Conservation (phyloP, 2,888 invertebrate species). For the Leptinotarsa rubiginosa region DNA sequence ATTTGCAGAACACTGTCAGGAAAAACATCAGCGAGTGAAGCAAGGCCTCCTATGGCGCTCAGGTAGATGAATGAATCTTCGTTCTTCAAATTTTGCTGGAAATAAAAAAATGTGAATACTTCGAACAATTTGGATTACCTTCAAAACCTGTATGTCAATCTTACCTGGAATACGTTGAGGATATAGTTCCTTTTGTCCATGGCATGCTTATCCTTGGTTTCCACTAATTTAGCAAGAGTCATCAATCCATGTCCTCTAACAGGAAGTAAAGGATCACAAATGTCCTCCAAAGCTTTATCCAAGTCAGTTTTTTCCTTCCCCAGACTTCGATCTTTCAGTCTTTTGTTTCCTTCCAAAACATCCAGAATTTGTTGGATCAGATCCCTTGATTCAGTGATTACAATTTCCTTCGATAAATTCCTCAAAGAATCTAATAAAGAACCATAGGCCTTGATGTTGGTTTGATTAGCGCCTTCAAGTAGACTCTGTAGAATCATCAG, state of each 20-base stretch:
- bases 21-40: constrained; percentile 74
- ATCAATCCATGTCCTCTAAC: constrained; percentile 85
- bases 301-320: constrained; percentile 65
- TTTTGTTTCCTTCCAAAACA: constrained; percentile 34
- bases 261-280: constrained; percentile 80
- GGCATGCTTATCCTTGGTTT: constrained; percentile 73
- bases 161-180: constrained; percentile 79
- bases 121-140: neutral
- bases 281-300: constrained; percentile 75
- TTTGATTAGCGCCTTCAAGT: constrained; percentile 56
- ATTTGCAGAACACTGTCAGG: constrained; percentile 77
- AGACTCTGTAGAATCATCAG: constrained; percentile 62
- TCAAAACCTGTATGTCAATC: neutral
- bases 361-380: constrained; percentile 52
- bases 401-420: constrained; percentile 52
- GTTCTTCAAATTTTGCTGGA: constrained; percentile 79
- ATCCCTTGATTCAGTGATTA: constrained; percentile 55
- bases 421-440: constrained; percentile 57
- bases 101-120: constrained; percentile 51
- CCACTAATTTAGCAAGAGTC: constrained; percentile 77
- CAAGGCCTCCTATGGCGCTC: constrained; percentile 80
- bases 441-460: constrained; percentile 57
- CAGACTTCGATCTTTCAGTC: constrained; percentile 32
- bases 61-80: constrained; percentile 87
- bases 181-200: constrained; percentile 75